Evolutionary conservation across 2,888 invertebrate species (phyloP).

Genomic region (Drosophila formosana): DNA sequence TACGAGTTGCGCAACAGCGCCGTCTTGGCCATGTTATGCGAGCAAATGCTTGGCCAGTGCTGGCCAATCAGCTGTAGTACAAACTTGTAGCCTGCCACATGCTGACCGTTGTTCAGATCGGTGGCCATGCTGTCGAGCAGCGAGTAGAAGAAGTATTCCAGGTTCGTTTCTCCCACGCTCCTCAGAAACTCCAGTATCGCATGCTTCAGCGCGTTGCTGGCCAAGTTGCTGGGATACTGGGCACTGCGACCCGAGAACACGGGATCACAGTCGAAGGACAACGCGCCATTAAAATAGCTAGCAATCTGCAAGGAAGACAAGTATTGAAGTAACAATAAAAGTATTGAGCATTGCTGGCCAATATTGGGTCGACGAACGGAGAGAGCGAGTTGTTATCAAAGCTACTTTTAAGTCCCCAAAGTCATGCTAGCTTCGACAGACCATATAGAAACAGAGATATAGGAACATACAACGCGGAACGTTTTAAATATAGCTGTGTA

Average conservation of each 20-base stretch:
- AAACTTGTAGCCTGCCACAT: conserved; percentile 88
- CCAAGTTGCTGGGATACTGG: conserved; percentile 81
- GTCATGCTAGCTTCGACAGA: too few relatives aligned
- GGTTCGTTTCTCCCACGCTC: conserved; percentile 88
- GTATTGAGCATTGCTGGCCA: not conserved
- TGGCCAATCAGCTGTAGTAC: conserved; percentile 90
- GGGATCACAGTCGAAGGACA: conserved; percentile 81
- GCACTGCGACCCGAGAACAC: conserved; percentile 79
- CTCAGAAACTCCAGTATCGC: conserved; percentile 84
- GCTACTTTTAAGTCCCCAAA: too few relatives aligned
- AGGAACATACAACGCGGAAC: too few relatives aligned
- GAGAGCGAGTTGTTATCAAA: too few relatives aligned
- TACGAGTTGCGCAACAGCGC: conserved; percentile 89
- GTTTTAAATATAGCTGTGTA: too few relatives aligned
- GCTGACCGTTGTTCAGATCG: conserved; percentile 89
- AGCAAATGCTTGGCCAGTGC: conserved; percentile 88
- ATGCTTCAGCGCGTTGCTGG: conserved; percentile 68
- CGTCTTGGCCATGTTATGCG: conserved; percentile 88
- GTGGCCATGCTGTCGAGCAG: conserved; percentile 89
- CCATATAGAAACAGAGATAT: too few relatives aligned
- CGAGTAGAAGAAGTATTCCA: conserved; percentile 90
- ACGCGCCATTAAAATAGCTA: conserved; percentile 75
- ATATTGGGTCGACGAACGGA: too few relatives aligned
- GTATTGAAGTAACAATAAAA: not conserved
- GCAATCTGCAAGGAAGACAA: conserved; percentile 63